Evolutionary conservation across 2,888 invertebrate species (phyloP).

Genomic region (Mamestra brassicae): DNA sequence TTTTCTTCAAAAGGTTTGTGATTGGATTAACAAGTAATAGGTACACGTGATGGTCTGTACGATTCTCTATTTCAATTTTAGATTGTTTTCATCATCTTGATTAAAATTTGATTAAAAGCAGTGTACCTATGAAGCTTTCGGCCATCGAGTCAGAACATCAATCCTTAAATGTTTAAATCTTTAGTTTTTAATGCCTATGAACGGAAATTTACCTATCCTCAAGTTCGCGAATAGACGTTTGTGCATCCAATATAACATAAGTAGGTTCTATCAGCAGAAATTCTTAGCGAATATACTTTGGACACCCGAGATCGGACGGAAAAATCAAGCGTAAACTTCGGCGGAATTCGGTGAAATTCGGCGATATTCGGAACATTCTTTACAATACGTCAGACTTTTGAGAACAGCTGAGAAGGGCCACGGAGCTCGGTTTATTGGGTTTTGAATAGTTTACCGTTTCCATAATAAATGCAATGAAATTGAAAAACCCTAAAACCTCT

Average conservation of each 20-base stretch:
- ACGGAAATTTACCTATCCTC: background rate
- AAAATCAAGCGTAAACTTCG: conserved; percentile 14
- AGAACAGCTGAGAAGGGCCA: background rate
- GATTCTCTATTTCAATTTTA: too few species aligned
- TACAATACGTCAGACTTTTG: background rate
- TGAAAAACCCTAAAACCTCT: too few species aligned
- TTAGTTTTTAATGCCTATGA: background rate
- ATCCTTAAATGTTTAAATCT: too few species aligned
- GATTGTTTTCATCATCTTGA: too few species aligned
- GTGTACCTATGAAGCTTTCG: too few species aligned
- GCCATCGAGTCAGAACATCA: too few species aligned
- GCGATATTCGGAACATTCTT: conserved; percentile 8
- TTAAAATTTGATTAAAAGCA: too few species aligned
- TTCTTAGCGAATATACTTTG: conserved; percentile 11
- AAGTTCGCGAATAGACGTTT: background rate
- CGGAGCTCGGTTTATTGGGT: background rate
- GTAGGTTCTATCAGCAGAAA: background rate
- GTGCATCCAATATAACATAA: conserved; percentile 3
- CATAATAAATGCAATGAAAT: background rate
- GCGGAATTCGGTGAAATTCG: background rate
- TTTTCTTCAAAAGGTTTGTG: too few species aligned
- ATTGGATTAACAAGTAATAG: too few species aligned
- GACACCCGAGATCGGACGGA: background rate
- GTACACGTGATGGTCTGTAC: too few species aligned
- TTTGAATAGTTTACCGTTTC: background rate